Evolutionary conservation across 2,888 invertebrate species (phyloP), one percentile per base, ranked within the genome.

Genomic region (Parnassius orleans): DNA sequence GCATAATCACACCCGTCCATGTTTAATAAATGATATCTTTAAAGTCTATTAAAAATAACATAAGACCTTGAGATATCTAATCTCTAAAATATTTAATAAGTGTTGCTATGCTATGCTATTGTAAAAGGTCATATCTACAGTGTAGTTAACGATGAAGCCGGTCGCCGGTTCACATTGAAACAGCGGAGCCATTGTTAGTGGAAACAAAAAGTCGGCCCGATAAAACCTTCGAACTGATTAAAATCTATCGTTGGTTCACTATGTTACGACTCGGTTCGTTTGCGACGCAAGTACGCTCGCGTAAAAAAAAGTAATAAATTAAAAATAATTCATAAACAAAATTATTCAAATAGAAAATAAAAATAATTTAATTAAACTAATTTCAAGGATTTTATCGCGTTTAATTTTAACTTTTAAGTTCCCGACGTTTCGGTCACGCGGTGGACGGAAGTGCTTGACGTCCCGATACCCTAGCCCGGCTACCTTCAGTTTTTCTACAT

Each of bases 201-300:
- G 55, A 14, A 60, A 54, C 60, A 60, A 60, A 60, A 55, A 60
- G 54, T 19, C 53, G 60, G 10, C 10, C 9, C 54, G 55, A 51
- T 60, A 51, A 44, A 60, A 55, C 55, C 55, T 51, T 53, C 54
- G 50, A 14, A 24, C 60, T 51, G 60, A 60, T 60, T 51, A 51
- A 50, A 44, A 60, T 60, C 60, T 55, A 51, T 43, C 14, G 53
- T 53, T n/a, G 48, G 48, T 54, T 14, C 60, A 48, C 60, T 12
- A 47, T 59, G 60, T 54, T 60, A 60, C 48, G 42, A 42, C 48
- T 51, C 14, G 52, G 44, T 60, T 54, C 53, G 42, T 54, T 48
- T 42, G 19, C 42, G 3, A 3, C n/a, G 11, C 33, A 11, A 41
- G 60, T 60, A 60, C 54, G n/a, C 10, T 60, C 54, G 48, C 1